Percentiles rank a stretch among this genome's conserved stretches.
Evolutionary conservation across 2,888 invertebrate species (phyloP).

Genomic region (Ochlodes sylvanus): DNA sequence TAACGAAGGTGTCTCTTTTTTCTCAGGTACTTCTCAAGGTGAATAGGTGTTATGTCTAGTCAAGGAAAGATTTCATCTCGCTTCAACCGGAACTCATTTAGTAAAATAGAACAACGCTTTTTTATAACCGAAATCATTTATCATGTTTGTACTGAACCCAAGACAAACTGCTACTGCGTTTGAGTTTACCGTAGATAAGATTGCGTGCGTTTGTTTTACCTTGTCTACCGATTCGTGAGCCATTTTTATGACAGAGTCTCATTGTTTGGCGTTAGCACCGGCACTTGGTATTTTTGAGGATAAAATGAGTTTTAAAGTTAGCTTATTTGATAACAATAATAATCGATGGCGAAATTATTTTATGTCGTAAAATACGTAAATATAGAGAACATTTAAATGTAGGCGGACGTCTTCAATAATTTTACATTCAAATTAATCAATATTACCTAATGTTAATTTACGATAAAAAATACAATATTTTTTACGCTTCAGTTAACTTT

Average conservation of each 20-base stretch:
- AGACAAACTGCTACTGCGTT: constrained; percentile 84
- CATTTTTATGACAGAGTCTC: constrained; percentile 78
- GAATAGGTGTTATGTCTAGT: constrained; percentile 82
- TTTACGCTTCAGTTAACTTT: no score
- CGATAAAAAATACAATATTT: no score
- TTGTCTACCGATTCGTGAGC: constrained; percentile 77
- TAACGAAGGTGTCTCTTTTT: constrained; percentile 81
- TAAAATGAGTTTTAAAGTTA: background rate
- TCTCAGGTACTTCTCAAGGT: constrained; percentile 84
- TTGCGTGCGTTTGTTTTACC: constrained; percentile 79
- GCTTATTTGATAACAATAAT: background rate
- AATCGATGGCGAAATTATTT: background rate
- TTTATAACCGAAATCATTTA: constrained; percentile 82
- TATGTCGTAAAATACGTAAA: background rate
- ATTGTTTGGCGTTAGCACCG: constrained; percentile 69
- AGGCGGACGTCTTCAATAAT: no score
- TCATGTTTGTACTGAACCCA: constrained; percentile 82
- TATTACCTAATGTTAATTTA: no score
- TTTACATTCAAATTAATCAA: no score
- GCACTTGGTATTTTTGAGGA: constrained; percentile 63
- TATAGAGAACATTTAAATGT: background rate
- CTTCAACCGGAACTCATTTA: constrained; percentile 80
- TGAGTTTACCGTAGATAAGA: constrained; percentile 83
- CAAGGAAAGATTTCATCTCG: constrained; percentile 74
- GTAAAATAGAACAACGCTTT: constrained; percentile 78